These are phyloP conservation scores for Pemphigus obesinymphae DNA, from an alignment of 1,140 invertebrate genomes.

Conservation along the genomic window DNA sequence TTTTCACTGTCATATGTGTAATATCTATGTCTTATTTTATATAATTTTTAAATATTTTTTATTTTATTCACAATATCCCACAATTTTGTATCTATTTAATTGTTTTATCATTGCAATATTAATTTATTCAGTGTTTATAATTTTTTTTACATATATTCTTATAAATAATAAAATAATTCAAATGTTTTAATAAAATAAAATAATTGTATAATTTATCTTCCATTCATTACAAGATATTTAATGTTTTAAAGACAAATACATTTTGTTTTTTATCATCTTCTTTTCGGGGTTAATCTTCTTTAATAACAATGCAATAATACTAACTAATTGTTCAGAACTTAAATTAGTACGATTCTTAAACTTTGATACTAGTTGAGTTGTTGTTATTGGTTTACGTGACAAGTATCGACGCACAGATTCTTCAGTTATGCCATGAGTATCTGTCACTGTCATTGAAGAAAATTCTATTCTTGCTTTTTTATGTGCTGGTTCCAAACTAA, in stretches of 20 bases:
- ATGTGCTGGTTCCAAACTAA: conserved; percentile 36
- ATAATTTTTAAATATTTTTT: too few relatives aligned
- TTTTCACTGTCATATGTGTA: too few relatives aligned
- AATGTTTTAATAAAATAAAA: too few relatives aligned
- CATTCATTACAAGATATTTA: neutral
- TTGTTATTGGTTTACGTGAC: conserved; percentile 92
- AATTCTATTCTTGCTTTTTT: conserved; percentile 46
- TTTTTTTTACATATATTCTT: too few relatives aligned
- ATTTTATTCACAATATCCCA: too few relatives aligned
- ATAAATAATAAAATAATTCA: too few relatives aligned
- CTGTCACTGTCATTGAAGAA: conserved; percentile 12
- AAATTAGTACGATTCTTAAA: conserved; percentile 92
- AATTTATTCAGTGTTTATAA: too few relatives aligned
- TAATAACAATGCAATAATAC: conserved; percentile 87
- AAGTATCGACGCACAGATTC: conserved; percentile 89
- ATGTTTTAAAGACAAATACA: conserved; percentile 83
- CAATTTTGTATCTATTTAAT: too few relatives aligned
- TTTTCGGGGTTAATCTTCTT: conserved; percentile 92
- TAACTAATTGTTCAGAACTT: conserved; percentile 81
- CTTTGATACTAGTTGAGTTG: conserved; percentile 88
- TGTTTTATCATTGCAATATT: too few relatives aligned
- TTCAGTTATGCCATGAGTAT: conserved; percentile 86
- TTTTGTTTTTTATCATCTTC: conserved; percentile 87
- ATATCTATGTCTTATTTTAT: too few relatives aligned
- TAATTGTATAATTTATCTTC: too few relatives aligned